Base-by-base conservation (phyloP, 2,113 vertebrate genomes). In the Pandion haliaetus region DNA sequence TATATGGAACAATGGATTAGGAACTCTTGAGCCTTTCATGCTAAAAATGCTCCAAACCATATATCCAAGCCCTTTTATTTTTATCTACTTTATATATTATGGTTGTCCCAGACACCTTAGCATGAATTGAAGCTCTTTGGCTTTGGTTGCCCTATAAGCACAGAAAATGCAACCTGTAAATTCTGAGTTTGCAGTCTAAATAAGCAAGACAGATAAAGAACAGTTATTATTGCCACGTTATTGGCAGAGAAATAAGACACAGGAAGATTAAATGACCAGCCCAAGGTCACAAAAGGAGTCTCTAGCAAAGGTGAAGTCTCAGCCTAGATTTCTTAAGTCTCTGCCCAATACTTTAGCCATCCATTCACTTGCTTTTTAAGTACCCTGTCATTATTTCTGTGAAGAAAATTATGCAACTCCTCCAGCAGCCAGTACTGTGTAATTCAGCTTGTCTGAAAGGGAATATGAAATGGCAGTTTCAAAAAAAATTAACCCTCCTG, bases 361-460 rank as follows among this genome's bases (percentile, higher is more conserved):
- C 93, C 89, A 49, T 91, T 84, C 80, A 50, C 54, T 94, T 82
- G 81, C 86, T 92, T 88, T 91, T 94, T 84, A 93, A 95, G 96
- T 49, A 87, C 84, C 73, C 89, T 95, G 95, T 91, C 97, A 94
- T 97, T 94, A 96, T 89, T 94, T 71, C 94, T 70, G 45, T 61
- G 93, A 80, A 79, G 95, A 61, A 85, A 96, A 95, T 95, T 82
- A 86, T 77, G 89, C 96, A 79, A 69, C 83, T 94, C 65, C 78
- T 86, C 66, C 91, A 90, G 93, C 95, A 96, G 95, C 82, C 92
- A 85, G 91, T 25, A 73, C 94, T 58, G 86, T 95, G 94, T 80
- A 94, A 97, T 95, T 95, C 96, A 70, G 77, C 95, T 34, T 94
- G 95, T 97, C 94, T 94, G 91, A 89, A 87, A 88, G 89, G 86